phyloP scores from a whole-genome alignment of 1,140 invertebrate species.

The Lepidotrigona ventralis region DNA sequence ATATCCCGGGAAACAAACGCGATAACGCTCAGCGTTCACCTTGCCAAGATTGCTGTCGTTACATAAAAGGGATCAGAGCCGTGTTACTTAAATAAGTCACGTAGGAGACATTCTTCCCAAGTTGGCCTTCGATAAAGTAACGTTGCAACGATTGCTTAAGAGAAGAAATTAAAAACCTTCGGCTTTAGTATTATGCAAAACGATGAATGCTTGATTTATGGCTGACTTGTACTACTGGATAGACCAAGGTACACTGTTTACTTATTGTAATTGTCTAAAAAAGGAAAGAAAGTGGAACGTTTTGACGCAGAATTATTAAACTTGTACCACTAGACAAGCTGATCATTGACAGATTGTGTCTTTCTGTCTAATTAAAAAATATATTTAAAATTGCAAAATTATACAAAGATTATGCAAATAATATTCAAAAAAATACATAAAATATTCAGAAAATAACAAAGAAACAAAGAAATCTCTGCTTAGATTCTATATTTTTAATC shows the following conservation, averaged over 20 bases:
- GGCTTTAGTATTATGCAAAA: not conserved
- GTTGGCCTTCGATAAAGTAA: too few relatives aligned
- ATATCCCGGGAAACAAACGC: slow-evolving; percentile 29
- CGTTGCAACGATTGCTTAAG: not conserved
- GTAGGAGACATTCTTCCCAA: not conserved
- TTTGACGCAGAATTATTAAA: not conserved
- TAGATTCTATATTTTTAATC: too few relatives aligned
- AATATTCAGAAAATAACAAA: too few relatives aligned
- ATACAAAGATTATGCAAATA: too few relatives aligned
- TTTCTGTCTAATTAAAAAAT: too few relatives aligned
- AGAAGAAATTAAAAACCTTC: not conserved
- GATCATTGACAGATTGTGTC: too few relatives aligned
- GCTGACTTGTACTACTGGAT: not conserved
- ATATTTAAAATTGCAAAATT: too few relatives aligned
- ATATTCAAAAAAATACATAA: too few relatives aligned
- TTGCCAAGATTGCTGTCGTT: not conserved
- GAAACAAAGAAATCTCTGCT: too few relatives aligned
- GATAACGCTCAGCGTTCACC: not conserved
- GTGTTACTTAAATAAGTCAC: slow-evolving; percentile 21
- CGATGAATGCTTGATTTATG: not conserved
- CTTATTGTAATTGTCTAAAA: not conserved
- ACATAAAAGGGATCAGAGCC: slow-evolving; percentile 1
- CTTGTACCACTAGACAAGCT: not conserved
- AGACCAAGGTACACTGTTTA: too few relatives aligned
- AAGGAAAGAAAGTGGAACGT: not conserved